Evolutionary conservation across 2,888 invertebrate species (phyloP), one percentile per base, ranked within the genome.

Genomic region (Drosophila greeni): DNA sequence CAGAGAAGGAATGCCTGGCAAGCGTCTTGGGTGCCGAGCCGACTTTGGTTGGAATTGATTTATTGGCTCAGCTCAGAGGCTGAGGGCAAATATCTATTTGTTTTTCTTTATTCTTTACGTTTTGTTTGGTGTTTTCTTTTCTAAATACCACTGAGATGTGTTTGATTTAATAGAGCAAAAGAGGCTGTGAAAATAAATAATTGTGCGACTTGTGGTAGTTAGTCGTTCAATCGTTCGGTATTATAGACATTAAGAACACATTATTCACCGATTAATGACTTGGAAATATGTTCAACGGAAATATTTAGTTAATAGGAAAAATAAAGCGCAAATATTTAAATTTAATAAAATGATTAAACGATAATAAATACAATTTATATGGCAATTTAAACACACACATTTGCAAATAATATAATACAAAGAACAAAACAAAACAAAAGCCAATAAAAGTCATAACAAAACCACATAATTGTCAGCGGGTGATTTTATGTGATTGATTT

Each of bases 1-100:
- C 70, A 54, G 61, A 43, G 43, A 18, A 54, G 47, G 39, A 52
- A 55, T 52, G 72, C 65, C 56, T 45, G 31, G 56, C 68, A 73
- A 58, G 64, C 59, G 52, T 76, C 53, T 48, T 60, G 59, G 31
- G 23, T 60, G 59, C 37, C 62, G 52, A 47, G 18, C 20, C 53
- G 26, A 37, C 55, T 68, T 76, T 49, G 70, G 60, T 57, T 62
- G 54, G 55, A 84, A 84, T 77, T 84, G 84, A 82, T 84, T 82
- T 84, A 82, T 82, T 82, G 77, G 77, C 60, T 57, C 43, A 68
- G 73, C 66, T 58, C 9, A n/a, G 51, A 3, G n/a, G 11, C 62
- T 29, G 4, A 23, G 52, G 33, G 33, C 36, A 43, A 33, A 18
- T 37, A 45, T 36, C 40, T 36, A 58, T 58, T 45, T 59, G 55